phyloP scores from a whole-genome alignment of 2,113 vertebrate species.

The Gopherus evgoodei region DNA sequence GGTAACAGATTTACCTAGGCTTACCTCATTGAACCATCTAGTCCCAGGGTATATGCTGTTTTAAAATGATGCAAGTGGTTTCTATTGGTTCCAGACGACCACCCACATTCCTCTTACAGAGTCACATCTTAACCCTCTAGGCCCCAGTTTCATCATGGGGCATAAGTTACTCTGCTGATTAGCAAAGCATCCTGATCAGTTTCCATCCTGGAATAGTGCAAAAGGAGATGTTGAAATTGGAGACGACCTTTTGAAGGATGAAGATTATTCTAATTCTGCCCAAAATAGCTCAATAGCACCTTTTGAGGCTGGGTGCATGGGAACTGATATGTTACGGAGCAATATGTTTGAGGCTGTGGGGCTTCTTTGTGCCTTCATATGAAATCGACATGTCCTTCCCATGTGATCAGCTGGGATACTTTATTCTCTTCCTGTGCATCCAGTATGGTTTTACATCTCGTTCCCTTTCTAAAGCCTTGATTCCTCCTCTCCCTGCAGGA shows the following conservation, averaged over 20 bases:
- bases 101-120: not conserved
- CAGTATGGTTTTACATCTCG: not conserved
- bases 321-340: not conserved
- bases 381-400: not conserved
- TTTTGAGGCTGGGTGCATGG: not conserved
- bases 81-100: not conserved
- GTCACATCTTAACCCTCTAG: not conserved
- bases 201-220: not conserved
- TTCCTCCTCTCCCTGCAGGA: slow-evolving; percentile 28
- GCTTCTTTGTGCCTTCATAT: slow-evolving; percentile 15
- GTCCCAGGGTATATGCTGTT: not conserved
- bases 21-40: not conserved
- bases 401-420: slow-evolving; percentile 6
- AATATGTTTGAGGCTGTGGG: not conserved
- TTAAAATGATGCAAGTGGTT: not conserved
- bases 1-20: not conserved
- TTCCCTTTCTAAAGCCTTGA: not conserved
- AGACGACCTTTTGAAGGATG: not conserved
- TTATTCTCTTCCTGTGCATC: slow-evolving; percentile 18
- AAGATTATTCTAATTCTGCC: not conserved
- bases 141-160: not conserved
- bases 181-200: too few species aligned
- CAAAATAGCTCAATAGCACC: not conserved
- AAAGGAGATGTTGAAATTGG: not conserved
- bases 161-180: not conserved